Conservation (phyloP, 2,888 invertebrate species). For the Oligia fasciuncula region DNA sequence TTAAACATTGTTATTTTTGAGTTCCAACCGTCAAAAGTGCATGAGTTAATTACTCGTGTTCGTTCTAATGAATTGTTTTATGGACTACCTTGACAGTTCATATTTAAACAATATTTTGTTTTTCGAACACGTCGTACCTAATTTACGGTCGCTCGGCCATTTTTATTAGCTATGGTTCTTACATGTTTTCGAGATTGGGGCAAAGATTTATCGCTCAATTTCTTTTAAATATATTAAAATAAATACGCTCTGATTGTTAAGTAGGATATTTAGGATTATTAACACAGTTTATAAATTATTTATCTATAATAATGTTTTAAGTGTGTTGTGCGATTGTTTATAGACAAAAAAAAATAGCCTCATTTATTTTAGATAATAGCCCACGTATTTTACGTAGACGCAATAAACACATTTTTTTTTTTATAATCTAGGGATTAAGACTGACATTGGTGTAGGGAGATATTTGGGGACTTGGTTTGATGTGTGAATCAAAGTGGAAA, state of each 20-base stretch:
- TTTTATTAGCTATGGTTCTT: constrained; percentile 33
- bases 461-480: not conserved
- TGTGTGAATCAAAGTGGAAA: constrained; percentile 6
- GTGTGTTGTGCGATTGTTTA: constrained; percentile 43
- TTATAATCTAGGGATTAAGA: constrained; percentile 17
- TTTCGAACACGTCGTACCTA: constrained; percentile 32
- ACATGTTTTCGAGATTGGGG: constrained; percentile 29
- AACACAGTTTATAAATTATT: constrained; percentile 49
- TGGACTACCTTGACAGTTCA: constrained; percentile 49
- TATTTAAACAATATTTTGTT: constrained; percentile 26
- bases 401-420: constrained; percentile 29
- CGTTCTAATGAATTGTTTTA: constrained; percentile 48
- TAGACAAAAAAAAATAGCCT: constrained; percentile 33
- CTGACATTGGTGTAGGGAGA: constrained; percentile 9
- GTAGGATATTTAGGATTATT: constrained; percentile 37
- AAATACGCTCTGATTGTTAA: constrained; percentile 49
- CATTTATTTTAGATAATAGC: constrained; percentile 38
- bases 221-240: constrained; percentile 22
- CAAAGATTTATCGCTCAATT: constrained; percentile 48
- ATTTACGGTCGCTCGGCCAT: constrained; percentile 19
- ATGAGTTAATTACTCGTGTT: constrained; percentile 51
- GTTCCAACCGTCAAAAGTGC: constrained; percentile 42
- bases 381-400: constrained; percentile 23
- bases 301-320: constrained; percentile 50
- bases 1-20: constrained; percentile 57